These are phyloP conservation scores for Tadarida brasiliensis DNA, from an alignment of 2,797 vertebrate species.

Conservation along the genomic window DNA sequence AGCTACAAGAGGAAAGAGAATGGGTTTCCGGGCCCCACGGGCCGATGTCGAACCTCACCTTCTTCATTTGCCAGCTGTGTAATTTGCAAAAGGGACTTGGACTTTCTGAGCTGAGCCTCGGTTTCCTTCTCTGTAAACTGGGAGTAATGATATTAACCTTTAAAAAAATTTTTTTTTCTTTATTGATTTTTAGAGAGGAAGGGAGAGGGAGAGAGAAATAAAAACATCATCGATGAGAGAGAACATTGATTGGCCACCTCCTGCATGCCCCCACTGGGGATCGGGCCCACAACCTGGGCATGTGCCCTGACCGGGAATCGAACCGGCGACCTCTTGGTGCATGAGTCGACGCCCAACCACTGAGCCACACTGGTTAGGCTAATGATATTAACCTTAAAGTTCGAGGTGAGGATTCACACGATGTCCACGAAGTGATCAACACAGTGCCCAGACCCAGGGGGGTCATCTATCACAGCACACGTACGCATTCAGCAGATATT, in stretches of 20 bases:
- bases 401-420: background rate
- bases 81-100: background rate
- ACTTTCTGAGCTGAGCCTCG: background rate
- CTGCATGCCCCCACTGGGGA: no score
- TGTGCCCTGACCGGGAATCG: no score
- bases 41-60: fast-evolving
- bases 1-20: background rate
- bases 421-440: background rate
- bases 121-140: background rate
- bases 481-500: background rate
- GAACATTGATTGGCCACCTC: no score
- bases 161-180: no score
- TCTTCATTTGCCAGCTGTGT: background rate
- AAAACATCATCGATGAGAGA: no score
- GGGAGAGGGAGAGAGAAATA: no score
- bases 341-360: no score
- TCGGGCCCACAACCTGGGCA: no score
- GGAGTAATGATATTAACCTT: background rate
- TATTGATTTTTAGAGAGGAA: no score
- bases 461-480: fast-evolving
- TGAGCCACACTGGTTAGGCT: no score
- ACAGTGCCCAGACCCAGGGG: background rate
- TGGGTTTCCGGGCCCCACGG: fast-evolving
- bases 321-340: no score
- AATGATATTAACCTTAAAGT: background rate